Conservation (phyloP, 1,140 invertebrate genomes). For the Holotrichia oblita region DNA sequence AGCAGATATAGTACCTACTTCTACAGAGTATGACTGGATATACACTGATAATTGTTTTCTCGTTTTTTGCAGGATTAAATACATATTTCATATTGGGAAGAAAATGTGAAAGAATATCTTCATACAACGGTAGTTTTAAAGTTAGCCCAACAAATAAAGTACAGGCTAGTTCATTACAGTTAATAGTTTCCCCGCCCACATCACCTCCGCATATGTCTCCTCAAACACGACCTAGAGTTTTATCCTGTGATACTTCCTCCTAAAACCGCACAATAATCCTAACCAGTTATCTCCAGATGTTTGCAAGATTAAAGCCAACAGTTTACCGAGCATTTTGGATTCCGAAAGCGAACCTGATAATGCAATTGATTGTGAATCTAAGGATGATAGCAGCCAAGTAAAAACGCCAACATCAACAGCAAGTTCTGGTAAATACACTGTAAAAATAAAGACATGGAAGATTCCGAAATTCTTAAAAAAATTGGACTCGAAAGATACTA, state of each 20-base stretch:
- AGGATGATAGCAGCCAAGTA: conserved; percentile 57
- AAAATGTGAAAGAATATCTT: conserved; percentile 59
- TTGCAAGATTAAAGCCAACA: conserved; percentile 76
- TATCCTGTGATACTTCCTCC: conserved; percentile 57
- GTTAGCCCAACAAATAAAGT: conserved; percentile 37
- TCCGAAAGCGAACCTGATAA: conserved; percentile 73
- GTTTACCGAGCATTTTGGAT: conserved; percentile 80
- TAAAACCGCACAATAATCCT: conserved; percentile 59
- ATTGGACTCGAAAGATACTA: conserved; percentile 55
- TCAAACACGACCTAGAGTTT: conserved; percentile 55
- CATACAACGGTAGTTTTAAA: conserved; percentile 56
- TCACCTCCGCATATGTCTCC: conserved; percentile 61
- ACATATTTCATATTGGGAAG: conserved; percentile 80
- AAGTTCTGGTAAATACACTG: conserved; percentile 68
- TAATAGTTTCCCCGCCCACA: conserved; percentile 68
- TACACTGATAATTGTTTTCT: conserved; percentile 52
- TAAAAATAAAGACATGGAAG: conserved; percentile 70
- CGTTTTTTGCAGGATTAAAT: conserved; percentile 70
- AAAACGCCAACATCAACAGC: conserved; percentile 61
- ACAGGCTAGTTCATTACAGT: conserved; percentile 62
- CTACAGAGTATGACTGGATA: no score
- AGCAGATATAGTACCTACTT: no score
- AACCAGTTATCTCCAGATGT: conserved; percentile 68
- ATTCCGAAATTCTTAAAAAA: conserved; percentile 71
- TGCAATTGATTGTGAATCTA: conserved; percentile 48